Evolutionary conservation across 2,113 vertebrate genomes (phyloP), one percentile per base, ranked within the genome.

Genomic region (Dryoscopus gambensis): DNA sequence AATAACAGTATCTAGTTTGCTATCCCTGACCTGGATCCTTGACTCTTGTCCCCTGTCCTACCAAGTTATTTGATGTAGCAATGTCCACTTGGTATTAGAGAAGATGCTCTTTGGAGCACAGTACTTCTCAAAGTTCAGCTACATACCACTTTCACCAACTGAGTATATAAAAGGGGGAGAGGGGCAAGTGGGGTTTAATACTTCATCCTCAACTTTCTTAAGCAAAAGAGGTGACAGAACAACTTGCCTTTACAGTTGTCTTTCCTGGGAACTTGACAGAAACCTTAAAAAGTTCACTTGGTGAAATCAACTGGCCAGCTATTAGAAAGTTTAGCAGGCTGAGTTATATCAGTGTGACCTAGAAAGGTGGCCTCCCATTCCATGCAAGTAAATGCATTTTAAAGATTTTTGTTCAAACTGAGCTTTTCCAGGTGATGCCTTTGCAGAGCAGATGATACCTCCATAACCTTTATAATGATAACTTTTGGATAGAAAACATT

Each of bases 211-310:
- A 84, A 47, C 31, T 57, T 70, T 42, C 23, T 46, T 50, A 70
- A 37, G 24, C 44, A 55, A 55, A 67, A 77, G 42, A 59, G 9
- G 20, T 46, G 27, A 79, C 52, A 75, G 20, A 76, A 83, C 31
- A 90, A 77, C 19, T 64, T 79, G 37, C 12, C 20, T 74, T 88
- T 76, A 68, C 1, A 8, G 44, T 40, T 65, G 19, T 52, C 59
- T 75, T 76, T 40, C 31, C 31, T 86, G 18, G 42, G 28, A 77
- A 62, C 42, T 65, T 33, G 42, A 87, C 28, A 89, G 46, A 91
- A 91, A 68, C 17, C 4, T 78, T 75, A 15, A 0, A 0, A 1
- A 3, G 47, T 37, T 76, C 33, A 50, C 16, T 46, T 84, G 18
- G 20, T 62, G 31, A 92, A 82, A 78, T 59, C 47, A 81, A 59